Conservation (phyloP, 2,797 vertebrate genomes). For the Acanthurus leucopareius region DNA sequence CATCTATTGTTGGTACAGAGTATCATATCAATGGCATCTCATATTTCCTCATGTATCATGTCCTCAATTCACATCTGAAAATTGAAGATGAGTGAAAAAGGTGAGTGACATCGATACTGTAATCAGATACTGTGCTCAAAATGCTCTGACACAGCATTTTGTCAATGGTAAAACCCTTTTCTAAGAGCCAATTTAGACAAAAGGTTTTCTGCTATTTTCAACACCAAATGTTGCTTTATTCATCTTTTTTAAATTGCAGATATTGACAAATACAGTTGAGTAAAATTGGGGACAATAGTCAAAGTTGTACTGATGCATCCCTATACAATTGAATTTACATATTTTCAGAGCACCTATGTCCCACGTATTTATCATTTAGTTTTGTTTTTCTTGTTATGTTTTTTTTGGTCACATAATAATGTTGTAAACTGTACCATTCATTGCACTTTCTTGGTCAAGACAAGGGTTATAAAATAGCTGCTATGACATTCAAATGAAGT, state of each 20-base stretch:
- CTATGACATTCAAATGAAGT: too few relatives aligned
- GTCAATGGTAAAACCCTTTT: conserved; percentile 22
- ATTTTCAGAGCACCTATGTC: conserved; percentile 18
- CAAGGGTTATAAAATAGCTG: too few relatives aligned
- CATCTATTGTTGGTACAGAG: conserved; percentile 34
- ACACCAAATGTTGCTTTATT: conserved; percentile 31
- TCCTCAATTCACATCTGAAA: conserved; percentile 44
- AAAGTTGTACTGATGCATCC: neutral
- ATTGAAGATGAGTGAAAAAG: conserved; percentile 2
- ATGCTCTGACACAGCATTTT: conserved; percentile 19
- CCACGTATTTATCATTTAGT: conserved; percentile 1
- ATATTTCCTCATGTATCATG: conserved; percentile 31
- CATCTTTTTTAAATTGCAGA: conserved; percentile 18
- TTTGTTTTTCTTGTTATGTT: neutral
- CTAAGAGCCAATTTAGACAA: conserved; percentile 29
- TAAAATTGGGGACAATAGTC: conserved; percentile 6
- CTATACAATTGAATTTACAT: neutral
- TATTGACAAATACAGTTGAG: neutral
- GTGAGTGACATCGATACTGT: conserved; percentile 46
- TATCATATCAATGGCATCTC: conserved; percentile 45
- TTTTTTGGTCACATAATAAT: neutral
- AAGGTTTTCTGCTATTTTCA: conserved; percentile 37
- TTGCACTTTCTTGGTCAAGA: conserved; percentile 4
- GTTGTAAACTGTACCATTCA: conserved; percentile 24
- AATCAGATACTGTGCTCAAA: conserved; percentile 36